Percentiles rank a stretch among this genome's conserved stretches.
Conservation (phyloP, 37 sponge, comb jelly and placozoan species). For the Haliclona indistincta region DNA sequence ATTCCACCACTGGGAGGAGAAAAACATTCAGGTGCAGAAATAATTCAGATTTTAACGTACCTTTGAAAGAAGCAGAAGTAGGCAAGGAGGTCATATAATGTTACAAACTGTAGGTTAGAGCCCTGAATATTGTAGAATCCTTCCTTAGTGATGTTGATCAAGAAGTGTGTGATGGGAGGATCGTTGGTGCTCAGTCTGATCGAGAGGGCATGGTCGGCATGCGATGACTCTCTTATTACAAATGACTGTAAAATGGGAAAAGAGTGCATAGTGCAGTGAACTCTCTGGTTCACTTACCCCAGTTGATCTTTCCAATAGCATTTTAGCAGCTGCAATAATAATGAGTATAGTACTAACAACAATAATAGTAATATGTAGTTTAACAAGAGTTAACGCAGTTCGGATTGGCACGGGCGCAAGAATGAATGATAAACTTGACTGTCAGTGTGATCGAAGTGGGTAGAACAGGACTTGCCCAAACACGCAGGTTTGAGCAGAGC, state of each 20-base stretch:
- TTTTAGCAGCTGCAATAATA: slow-evolving; percentile 43
- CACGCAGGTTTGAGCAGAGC: neutral
- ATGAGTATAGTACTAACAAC: neutral
- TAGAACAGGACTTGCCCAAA: too few relatives aligned
- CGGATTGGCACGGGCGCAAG: too few relatives aligned
- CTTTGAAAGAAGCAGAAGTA: slow-evolving; percentile 86
- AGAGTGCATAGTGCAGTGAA: neutral
- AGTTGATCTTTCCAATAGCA: slow-evolving; percentile 41
- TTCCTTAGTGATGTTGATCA: slow-evolving; percentile 55
- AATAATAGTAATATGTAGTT: too few relatives aligned
- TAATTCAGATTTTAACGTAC: slow-evolving; percentile 9
- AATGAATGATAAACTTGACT: neutral
- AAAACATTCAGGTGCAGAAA: neutral
- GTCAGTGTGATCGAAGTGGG: neutral
- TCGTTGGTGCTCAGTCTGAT: slow-evolving; percentile 42
- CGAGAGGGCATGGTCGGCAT: slow-evolving; percentile 70
- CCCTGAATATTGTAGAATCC: slow-evolving; percentile 75
- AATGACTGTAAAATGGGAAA: slow-evolving; percentile 68
- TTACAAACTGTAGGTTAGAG: slow-evolving; percentile 76
- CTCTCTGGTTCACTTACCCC: slow-evolving; percentile 51
- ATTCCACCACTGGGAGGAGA: slow-evolving; percentile 75
- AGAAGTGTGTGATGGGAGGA: slow-evolving; percentile 75
- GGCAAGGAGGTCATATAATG: slow-evolving; percentile 73
- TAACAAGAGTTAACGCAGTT: too few relatives aligned
- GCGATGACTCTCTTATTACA: slow-evolving; percentile 66